A percentile compares a stretch with the other conserved stretches of the same genome.
Conservation (phyloP, 2,113 vertebrate genomes). For the Hippocampus zosterae region DNA sequence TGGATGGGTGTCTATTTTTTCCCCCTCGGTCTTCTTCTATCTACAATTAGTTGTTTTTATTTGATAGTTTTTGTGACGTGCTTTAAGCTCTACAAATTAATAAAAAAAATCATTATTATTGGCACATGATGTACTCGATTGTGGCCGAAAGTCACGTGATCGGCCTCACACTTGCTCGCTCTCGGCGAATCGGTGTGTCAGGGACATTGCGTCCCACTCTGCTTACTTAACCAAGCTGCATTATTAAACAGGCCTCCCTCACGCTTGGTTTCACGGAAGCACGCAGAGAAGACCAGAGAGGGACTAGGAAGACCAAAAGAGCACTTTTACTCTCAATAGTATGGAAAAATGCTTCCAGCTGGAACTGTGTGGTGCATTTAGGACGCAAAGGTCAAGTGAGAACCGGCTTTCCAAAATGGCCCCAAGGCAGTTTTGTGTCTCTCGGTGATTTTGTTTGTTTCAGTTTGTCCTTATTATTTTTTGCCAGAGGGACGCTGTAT, state of each 20-base stretch:
- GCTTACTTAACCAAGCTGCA: slow-evolving; percentile 66
- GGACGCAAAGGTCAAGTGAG: slow-evolving; percentile 26
- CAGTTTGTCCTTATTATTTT: background rate
- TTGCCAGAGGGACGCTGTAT: too few species aligned
- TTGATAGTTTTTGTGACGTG: too few species aligned
- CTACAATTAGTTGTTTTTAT: too few species aligned
- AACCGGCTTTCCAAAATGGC: background rate
- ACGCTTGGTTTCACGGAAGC: slow-evolving; percentile 38
- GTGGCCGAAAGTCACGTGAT: slow-evolving; percentile 35
- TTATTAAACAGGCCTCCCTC: slow-evolving; percentile 61
- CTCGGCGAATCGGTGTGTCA: slow-evolving; percentile 39
- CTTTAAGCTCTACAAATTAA: too few species aligned
- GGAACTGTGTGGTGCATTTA: slow-evolving; percentile 3
- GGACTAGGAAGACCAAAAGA: background rate
- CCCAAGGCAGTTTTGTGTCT: background rate
- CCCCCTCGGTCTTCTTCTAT: too few species aligned
- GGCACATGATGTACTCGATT: slow-evolving; percentile 37
- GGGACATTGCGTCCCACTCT: slow-evolving; percentile 50
- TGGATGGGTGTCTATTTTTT: too few species aligned
- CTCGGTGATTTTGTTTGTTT: background rate
- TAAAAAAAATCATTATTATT: too few species aligned
- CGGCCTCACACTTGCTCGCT: slow-evolving; percentile 37
- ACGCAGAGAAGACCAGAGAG: background rate
- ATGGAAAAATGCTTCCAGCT: background rate
- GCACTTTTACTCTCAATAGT: background rate